phyloP scores from a whole-genome alignment of 2,797 vertebrate species.

The Sardinella longiceps region DNA sequence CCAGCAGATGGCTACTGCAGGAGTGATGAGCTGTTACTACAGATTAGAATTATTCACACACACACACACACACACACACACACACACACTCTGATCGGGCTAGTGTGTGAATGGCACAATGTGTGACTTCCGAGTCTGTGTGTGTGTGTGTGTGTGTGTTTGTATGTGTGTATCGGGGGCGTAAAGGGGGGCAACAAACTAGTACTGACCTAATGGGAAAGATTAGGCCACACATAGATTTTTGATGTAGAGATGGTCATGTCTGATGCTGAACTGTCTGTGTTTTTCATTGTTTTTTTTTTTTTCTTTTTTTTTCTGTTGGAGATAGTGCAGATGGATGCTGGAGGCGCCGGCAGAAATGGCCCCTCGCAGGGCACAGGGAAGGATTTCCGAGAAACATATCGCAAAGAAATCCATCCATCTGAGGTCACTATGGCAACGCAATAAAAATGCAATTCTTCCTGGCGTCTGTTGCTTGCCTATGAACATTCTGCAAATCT shows the following conservation, averaged over 20 bases:
- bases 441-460: constrained; percentile 31
- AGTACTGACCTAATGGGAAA: not conserved
- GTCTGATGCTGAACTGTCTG: not conserved
- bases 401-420: constrained; percentile 22
- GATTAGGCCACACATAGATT: not conserved
- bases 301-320: too few relatives aligned
- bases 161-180: not conserved
- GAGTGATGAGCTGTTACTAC: not conserved
- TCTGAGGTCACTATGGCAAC: constrained; percentile 54
- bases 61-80: not conserved
- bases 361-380: not conserved
- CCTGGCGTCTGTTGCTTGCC: not conserved
- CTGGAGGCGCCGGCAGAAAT: not conserved
- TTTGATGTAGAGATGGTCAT: not conserved
- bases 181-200: not conserved
- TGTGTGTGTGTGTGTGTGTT: too few relatives aligned
- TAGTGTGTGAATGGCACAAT: not conserved
- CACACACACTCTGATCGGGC: not conserved
- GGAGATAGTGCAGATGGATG: not conserved
- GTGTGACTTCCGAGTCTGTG: not conserved
- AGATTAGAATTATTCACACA: not conserved
- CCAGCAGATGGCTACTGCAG: not conserved
- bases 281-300: not conserved
- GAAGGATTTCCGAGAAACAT: not conserved
- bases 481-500: not conserved